phyloP scores from a whole-genome alignment of 2,888 invertebrate genomes.

The Eilema griseolum region DNA sequence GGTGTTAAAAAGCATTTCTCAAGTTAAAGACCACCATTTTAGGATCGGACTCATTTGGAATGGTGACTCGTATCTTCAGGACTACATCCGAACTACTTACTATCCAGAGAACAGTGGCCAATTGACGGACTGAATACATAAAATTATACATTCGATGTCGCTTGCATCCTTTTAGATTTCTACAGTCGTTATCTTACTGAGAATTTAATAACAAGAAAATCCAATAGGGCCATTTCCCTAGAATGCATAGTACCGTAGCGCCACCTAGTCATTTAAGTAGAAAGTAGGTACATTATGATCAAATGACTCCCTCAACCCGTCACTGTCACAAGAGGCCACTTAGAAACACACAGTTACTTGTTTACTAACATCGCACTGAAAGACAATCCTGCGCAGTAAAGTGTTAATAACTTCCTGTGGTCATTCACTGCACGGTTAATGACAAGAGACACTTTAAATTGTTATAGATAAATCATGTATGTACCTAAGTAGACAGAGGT shows the following conservation, averaged over 20 bases:
- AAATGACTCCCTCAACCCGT: slow-evolving; percentile 13
- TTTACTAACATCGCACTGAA: slow-evolving; percentile 14
- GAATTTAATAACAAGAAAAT: too few species aligned
- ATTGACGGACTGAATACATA: too few species aligned
- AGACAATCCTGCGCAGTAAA: slow-evolving; percentile 5
- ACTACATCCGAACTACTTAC: too few species aligned
- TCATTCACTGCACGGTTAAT: background rate
- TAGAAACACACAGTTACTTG: background rate
- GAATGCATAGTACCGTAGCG: background rate
- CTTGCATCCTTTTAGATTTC: too few species aligned
- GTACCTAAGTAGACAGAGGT: background rate
- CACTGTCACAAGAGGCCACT: background rate
- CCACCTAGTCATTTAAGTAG: background rate
- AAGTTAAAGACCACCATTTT: too few species aligned
- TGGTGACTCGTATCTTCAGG: too few species aligned
- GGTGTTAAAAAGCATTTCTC: too few species aligned
- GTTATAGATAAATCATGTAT: background rate
- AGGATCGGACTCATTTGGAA: too few species aligned
- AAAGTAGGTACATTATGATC: background rate
- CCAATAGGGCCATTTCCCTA: too few species aligned
- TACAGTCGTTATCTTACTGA: too few species aligned
- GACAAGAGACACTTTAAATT: background rate
- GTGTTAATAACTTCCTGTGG: slow-evolving; percentile 18
- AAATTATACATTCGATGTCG: too few species aligned
- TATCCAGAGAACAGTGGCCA: too few species aligned